Conservation (phyloP, 1,140 invertebrate genomes). For the Drosophila punjabiensis region DNA sequence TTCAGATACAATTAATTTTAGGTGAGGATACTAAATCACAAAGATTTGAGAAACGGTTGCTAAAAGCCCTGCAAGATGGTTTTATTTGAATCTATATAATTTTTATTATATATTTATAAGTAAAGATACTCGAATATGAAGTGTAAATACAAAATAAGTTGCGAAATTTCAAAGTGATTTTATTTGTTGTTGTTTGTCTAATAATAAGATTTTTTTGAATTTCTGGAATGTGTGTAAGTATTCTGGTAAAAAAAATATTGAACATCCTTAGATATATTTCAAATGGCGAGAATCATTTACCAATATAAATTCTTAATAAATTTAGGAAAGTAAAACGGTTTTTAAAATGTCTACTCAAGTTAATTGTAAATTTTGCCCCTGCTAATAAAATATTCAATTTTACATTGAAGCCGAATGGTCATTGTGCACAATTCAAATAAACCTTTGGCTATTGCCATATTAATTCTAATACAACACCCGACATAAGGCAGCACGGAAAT, state of each 20-base stretch:
- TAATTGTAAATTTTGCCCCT: neutral
- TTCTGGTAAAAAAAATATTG: no score
- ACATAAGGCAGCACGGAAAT: slow-evolving; percentile 33
- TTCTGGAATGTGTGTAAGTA: no score
- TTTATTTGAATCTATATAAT: neutral
- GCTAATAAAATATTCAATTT: neutral
- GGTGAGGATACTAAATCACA: neutral
- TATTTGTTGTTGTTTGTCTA: neutral
- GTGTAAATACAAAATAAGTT: neutral
- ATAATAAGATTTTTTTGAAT: neutral
- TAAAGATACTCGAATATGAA: no score
- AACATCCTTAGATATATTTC: no score
- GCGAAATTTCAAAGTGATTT: neutral
- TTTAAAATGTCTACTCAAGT: neutral
- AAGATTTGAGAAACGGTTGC: neutral
- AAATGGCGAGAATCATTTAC: neutral
- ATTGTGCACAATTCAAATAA: neutral
- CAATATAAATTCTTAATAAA: neutral
- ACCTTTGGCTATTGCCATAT: neutral
- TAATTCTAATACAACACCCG: neutral
- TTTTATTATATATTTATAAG: neutral
- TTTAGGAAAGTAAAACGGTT: neutral
- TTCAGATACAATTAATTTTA: slow-evolving; percentile 26
- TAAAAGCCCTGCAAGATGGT: neutral
- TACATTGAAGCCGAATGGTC: neutral